Evolutionary conservation across 1,140 invertebrate genomes (phyloP).

Genomic region (Zaprionus ornatus): DNA sequence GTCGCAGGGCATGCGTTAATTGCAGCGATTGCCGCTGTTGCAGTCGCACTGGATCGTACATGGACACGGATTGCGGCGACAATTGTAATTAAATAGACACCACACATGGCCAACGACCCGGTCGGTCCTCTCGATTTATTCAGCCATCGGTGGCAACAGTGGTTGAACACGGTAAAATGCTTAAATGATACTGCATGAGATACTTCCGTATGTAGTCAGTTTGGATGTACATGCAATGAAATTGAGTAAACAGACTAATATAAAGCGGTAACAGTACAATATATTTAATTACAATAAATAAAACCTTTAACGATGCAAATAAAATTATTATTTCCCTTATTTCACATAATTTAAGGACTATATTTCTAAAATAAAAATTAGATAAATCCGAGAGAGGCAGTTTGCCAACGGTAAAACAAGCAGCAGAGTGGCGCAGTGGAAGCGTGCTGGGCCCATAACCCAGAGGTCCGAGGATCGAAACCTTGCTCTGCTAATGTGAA

Average conservation of each 20-base stretch:
- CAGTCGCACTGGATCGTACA: slow-evolving; percentile 42
- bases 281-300: no score
- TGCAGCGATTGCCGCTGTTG: slow-evolving; percentile 50
- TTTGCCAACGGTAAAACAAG: background rate
- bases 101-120: slow-evolving; percentile 50
- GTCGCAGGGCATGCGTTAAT: slow-evolving; percentile 58
- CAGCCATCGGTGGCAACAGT: slow-evolving; percentile 8
- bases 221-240: background rate
- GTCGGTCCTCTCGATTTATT: background rate
- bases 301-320: no score
- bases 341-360: background rate
- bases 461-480: slow-evolving; percentile 98
- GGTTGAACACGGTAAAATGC: slow-evolving; percentile 10
- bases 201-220: slow-evolving; percentile 19
- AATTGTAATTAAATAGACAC: slow-evolving; percentile 83
- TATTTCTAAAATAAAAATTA: background rate
- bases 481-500: slow-evolving; percentile 91
- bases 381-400: background rate
- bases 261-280: background rate
- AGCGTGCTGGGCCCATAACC: slow-evolving; percentile 99
- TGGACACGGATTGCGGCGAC: slow-evolving; percentile 79
- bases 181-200: slow-evolving; percentile 24
- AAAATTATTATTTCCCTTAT: background rate
- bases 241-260: background rate
- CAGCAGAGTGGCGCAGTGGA: slow-evolving; percentile 98